phyloP scores from a whole-genome alignment of 2,113 vertebrate species.

The Felis catus region DNA sequence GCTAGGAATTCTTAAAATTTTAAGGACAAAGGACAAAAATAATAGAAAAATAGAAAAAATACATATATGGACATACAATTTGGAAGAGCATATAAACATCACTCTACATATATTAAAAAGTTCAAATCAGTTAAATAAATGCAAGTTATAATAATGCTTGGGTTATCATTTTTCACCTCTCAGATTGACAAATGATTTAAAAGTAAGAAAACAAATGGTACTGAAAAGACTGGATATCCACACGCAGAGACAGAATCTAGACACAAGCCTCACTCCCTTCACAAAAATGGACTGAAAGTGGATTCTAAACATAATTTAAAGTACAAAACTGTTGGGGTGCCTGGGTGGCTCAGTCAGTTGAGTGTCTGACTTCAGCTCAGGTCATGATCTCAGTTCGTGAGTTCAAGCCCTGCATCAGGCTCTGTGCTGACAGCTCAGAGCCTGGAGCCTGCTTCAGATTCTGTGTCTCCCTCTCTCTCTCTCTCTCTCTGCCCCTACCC shows the following conservation, averaged over 20 bases:
- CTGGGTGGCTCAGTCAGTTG: too few species aligned
- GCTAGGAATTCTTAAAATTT: background rate
- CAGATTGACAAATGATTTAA: background rate
- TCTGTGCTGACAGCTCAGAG: too few species aligned
- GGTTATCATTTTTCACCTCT: background rate
- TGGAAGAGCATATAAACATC: background rate
- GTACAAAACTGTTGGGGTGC: background rate
- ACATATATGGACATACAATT: background rate
- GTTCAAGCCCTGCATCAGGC: too few species aligned
- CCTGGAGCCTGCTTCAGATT: too few species aligned
- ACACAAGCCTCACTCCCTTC: background rate
- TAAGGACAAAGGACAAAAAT: background rate
- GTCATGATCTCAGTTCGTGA: too few species aligned
- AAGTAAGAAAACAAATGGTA: background rate
- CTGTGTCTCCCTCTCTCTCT: too few species aligned
- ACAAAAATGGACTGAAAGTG: background rate
- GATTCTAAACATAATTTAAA: background rate
- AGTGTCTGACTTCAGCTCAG: too few species aligned
- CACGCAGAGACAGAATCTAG: background rate
- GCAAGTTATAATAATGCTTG: background rate
- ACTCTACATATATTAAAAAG: background rate
- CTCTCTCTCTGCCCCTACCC: too few species aligned
- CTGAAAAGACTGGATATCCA: background rate
- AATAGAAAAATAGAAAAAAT: background rate
- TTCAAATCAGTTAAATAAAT: background rate